phyloP scores from a whole-genome alignment of 1,140 invertebrate genomes.

The Diorhabda elongata region DNA sequence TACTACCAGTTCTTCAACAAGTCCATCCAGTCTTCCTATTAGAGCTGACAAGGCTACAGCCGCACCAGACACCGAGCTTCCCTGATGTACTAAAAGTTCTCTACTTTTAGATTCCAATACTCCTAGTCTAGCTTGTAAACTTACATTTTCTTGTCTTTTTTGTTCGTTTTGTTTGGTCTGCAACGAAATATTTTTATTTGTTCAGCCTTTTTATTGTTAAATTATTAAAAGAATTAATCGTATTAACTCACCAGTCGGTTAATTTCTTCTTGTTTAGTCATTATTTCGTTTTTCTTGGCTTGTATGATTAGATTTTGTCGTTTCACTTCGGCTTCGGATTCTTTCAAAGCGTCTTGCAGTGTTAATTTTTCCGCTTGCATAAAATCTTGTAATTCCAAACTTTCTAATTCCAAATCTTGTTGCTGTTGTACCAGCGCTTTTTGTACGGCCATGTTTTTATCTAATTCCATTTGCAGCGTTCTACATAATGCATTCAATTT shows the following conservation, averaged over 20 bases:
- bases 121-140: constrained; percentile 59
- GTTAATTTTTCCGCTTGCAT: constrained; percentile 71
- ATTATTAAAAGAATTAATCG: too few species aligned
- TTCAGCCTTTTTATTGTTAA: too few species aligned
- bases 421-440: constrained; percentile 65
- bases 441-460: constrained; percentile 62
- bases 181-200: not conserved
- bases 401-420: constrained; percentile 65
- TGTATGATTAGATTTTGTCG: constrained; percentile 51
- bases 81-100: constrained; percentile 64
- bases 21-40: constrained; percentile 61
- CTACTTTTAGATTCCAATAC: constrained; percentile 59
- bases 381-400: constrained; percentile 71
- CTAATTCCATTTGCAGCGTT: constrained; percentile 63
- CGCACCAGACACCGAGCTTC: constrained; percentile 65
- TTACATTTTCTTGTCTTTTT: constrained; percentile 66
- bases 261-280: constrained; percentile 65
- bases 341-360: constrained; percentile 67
- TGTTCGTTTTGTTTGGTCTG: constrained; percentile 68
- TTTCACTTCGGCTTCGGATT: constrained; percentile 65
- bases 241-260: constrained; percentile 57
- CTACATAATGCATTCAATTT: constrained; percentile 62
- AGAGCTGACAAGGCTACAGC: constrained; percentile 68
- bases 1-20: constrained; percentile 66
- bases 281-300: constrained; percentile 55